Evolutionary conservation across 1,140 invertebrate species (phyloP).

Genomic region (Pissodes strobi): DNA sequence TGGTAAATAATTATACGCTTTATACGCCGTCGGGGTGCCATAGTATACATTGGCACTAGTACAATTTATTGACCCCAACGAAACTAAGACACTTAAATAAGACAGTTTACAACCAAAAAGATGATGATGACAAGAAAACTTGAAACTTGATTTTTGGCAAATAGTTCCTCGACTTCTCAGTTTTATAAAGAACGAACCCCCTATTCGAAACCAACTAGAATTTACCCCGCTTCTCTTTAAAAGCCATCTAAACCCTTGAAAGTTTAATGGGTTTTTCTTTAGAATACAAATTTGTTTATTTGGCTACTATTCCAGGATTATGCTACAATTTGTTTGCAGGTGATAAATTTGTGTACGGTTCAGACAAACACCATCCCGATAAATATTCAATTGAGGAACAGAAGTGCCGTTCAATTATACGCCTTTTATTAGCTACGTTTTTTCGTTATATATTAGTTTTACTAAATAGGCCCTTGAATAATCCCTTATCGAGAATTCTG

Average conservation of each 20-base stretch:
- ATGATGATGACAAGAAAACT: too few relatives aligned
- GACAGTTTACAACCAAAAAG: too few relatives aligned
- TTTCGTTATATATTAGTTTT: too few relatives aligned
- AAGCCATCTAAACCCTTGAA: conserved; percentile 19
- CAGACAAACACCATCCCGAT: neutral
- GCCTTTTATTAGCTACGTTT: neutral
- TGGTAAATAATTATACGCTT: too few relatives aligned
- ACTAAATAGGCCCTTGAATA: too few relatives aligned
- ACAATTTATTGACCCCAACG: too few relatives aligned
- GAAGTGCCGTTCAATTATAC: conserved; percentile 12
- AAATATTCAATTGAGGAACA: conserved; percentile 11
- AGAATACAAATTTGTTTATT: conserved; percentile 34
- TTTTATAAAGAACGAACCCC: neutral
- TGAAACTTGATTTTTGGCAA: too few relatives aligned
- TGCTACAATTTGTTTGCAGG: conserved; percentile 19
- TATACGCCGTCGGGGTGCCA: too few relatives aligned
- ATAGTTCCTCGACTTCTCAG: too few relatives aligned
- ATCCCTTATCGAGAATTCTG: too few relatives aligned
- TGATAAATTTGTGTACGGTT: conserved; percentile 17
- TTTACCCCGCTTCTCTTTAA: conserved; percentile 19
- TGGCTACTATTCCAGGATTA: conserved; percentile 22
- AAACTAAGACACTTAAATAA: neutral
- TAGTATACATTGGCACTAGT: neutral
- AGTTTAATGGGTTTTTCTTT: conserved; percentile 22
- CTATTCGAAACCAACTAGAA: neutral